phyloP scores from a whole-genome alignment of 2,888 invertebrate species.

The Norana najaformis region DNA sequence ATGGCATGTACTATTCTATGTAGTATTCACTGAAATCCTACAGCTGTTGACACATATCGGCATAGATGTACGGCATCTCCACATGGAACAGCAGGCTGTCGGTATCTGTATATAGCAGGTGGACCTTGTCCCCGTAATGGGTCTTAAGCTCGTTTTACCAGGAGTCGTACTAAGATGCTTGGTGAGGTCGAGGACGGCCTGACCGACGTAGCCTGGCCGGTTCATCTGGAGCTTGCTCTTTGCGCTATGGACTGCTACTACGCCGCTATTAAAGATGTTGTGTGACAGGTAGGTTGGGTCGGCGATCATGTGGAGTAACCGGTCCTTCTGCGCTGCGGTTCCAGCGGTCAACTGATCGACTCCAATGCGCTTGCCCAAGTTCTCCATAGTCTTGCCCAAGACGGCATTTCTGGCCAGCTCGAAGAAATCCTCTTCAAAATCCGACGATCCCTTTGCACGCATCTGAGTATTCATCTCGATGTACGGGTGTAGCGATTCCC shows the following conservation, averaged over 20 bases:
- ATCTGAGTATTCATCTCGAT: slow-evolving; percentile 50
- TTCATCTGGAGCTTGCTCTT: background rate
- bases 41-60: slow-evolving; percentile 43
- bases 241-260: slow-evolving; percentile 55
- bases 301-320: slow-evolving; percentile 17
- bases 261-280: slow-evolving; percentile 52
- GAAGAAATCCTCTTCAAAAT: slow-evolving; percentile 55
- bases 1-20: background rate
- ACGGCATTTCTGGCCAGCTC: slow-evolving; percentile 59
- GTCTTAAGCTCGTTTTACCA: slow-evolving; percentile 52
- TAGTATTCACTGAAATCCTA: slow-evolving; percentile 29
- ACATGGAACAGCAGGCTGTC: slow-evolving; percentile 51
- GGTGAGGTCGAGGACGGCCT: slow-evolving; percentile 57
- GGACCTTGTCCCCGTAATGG: slow-evolving; percentile 48
- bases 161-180: slow-evolving; percentile 58
- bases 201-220: slow-evolving; percentile 54
- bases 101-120: slow-evolving; percentile 52
- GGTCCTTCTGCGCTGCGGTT: background rate
- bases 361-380: slow-evolving; percentile 58
- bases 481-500: slow-evolving; percentile 56
- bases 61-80: slow-evolving; percentile 55
- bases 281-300: slow-evolving; percentile 41
- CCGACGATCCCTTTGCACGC: slow-evolving; percentile 49
- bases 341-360: slow-evolving; percentile 51
- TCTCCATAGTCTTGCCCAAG: slow-evolving; percentile 63